A percentile compares a stretch with the other conserved stretches of the same genome.
These are phyloP conservation scores for Glyphotaelius pellucidus DNA, from an alignment of 2,888 invertebrate species.

Conservation along the genomic window DNA sequence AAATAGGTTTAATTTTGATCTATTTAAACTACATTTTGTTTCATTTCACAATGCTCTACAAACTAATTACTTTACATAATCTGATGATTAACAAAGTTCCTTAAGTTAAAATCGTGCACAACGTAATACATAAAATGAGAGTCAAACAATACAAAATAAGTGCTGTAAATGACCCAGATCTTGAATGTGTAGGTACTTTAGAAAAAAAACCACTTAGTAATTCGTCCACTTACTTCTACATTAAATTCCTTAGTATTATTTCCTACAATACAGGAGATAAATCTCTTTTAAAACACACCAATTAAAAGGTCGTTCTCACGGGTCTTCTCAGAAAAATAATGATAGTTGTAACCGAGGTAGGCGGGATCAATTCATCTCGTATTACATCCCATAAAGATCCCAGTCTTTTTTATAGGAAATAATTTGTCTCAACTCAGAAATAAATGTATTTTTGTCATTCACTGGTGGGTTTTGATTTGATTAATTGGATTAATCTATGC, in stretches of 20 bases:
- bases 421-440: not conserved
- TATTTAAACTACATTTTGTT: too few species aligned
- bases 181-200: not conserved
- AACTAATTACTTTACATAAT: too few species aligned
- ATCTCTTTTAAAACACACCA: conserved; percentile 11
- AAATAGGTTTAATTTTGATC: too few species aligned
- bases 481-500: not conserved
- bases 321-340: not conserved
- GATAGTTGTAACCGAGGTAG: not conserved
- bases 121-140: not conserved
- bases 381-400: not conserved
- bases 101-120: not conserved
- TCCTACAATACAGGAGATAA: not conserved
- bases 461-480: not conserved
- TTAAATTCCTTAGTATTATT: not conserved
- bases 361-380: conserved; percentile 3
- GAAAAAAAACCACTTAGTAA: not conserved
- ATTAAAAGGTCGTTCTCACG: conserved; percentile 23
- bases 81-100: not conserved
- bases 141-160: not conserved
- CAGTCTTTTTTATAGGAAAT: conserved; percentile 8
- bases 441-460: not conserved
- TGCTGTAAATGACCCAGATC: not conserved
- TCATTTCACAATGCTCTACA: too few species aligned
- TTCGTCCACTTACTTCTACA: not conserved